phyloP scores from a whole-genome alignment of 2,888 invertebrate species.

The Drosophila nr. perissopoda region DNA sequence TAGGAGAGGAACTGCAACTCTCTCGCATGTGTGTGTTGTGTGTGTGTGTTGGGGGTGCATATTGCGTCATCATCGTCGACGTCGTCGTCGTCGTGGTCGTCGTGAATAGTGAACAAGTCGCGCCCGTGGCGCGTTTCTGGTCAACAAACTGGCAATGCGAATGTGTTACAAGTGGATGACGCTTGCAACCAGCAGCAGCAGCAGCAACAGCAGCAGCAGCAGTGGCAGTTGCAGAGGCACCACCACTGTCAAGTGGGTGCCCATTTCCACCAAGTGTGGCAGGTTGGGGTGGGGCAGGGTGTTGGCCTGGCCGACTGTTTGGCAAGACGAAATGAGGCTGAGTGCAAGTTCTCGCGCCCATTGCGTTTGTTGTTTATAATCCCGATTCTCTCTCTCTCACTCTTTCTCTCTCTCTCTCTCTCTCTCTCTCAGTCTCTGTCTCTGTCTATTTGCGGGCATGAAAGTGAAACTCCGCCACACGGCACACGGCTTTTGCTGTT shows the following conservation, averaged over 20 bases:
- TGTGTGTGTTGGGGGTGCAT: constrained; percentile 48
- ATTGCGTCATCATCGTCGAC: constrained; percentile 65
- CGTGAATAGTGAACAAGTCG: constrained; percentile 60
- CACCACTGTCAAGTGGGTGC: constrained; percentile 46
- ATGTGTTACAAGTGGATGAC: constrained; percentile 77
- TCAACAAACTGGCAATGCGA: constrained; percentile 47
- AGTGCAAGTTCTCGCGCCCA: constrained; percentile 71
- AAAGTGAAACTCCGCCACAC: constrained; percentile 73
- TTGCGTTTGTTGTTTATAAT: constrained; percentile 50
- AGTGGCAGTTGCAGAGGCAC: background rate
- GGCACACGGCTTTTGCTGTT: constrained; percentile 51
- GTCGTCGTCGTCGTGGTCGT: constrained; percentile 33
- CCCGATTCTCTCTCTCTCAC: constrained; percentile 32
- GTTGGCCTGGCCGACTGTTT: constrained; percentile 8
- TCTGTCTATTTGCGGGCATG: constrained; percentile 50
- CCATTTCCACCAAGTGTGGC: constrained; percentile 8
- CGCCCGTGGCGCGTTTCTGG: constrained; percentile 58
- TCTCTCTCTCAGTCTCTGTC: constrained; percentile 31
- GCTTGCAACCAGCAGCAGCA: constrained; percentile 37
- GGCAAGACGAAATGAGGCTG: constrained; percentile 73
- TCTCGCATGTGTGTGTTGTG: constrained; percentile 17
- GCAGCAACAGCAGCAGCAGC: background rate
- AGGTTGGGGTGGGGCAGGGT: constrained; percentile 6
- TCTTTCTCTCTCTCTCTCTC: constrained; percentile 3
- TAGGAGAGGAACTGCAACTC: constrained; percentile 47